phyloP scores from a whole-genome alignment of 2,888 invertebrate genomes.

The Bruchidius siliquastri region DNA sequence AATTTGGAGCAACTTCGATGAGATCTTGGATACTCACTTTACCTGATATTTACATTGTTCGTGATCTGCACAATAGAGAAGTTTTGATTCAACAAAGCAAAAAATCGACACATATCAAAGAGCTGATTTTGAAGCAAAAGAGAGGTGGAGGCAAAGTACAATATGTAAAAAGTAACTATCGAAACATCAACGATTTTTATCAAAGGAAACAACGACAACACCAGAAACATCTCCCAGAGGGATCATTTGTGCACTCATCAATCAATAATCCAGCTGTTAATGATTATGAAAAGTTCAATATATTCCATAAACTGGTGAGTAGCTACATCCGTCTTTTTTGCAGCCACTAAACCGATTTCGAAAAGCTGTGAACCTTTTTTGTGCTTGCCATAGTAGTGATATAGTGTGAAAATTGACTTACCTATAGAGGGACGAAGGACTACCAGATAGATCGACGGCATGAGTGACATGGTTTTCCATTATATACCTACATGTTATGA shows the following conservation, averaged over 20 bases:
- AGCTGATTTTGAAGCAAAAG: conserved; percentile 31
- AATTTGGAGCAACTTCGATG: conserved; percentile 28
- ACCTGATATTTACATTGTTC: conserved; percentile 30
- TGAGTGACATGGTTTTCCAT: too few species aligned
- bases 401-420: too few species aligned
- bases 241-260: conserved; percentile 28
- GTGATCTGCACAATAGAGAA: conserved; percentile 25
- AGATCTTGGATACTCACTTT: conserved; percentile 30
- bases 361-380: too few species aligned
- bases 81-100: conserved; percentile 30
- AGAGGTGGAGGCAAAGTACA: background rate
- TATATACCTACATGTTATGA: too few species aligned
- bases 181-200: conserved; percentile 1
- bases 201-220: conserved; percentile 8
- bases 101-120: conserved; percentile 30
- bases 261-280: conserved; percentile 23
- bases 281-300: conserved; percentile 23
- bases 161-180: background rate
- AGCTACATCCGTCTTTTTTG: conserved; percentile 2
- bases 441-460: too few species aligned
- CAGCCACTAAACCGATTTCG: too few species aligned
- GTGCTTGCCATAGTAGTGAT: too few species aligned
- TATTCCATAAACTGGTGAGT: conserved; percentile 32
- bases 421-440: too few species aligned
- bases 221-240: conserved; percentile 18